These are phyloP conservation scores for Pammene aurita DNA, from an alignment of 2,888 invertebrate genomes.

Conservation along the genomic window DNA sequence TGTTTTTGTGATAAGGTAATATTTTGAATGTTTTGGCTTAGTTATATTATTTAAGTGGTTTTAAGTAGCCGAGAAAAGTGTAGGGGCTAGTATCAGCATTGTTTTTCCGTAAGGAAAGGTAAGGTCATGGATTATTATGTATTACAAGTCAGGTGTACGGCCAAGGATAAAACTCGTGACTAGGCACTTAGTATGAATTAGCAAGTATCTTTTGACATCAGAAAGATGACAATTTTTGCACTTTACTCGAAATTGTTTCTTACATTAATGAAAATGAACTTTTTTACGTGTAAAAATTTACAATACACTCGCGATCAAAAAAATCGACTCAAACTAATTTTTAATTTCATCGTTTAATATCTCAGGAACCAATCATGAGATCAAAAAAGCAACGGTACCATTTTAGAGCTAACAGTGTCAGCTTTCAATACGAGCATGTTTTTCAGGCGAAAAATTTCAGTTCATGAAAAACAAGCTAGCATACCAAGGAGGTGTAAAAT, in stretches of 20 bases:
- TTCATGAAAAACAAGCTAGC: too few species aligned
- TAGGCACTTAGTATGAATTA: constrained; percentile 17
- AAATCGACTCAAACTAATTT: too few species aligned
- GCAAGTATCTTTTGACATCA: constrained; percentile 8
- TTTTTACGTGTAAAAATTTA: background rate
- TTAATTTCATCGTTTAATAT: too few species aligned
- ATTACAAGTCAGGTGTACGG: constrained; percentile 25
- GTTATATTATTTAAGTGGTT: constrained; percentile 9
- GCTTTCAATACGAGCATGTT: too few species aligned
- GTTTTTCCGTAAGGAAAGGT: constrained; percentile 12
- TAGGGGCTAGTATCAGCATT: background rate
- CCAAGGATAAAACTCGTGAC: constrained; percentile 32
- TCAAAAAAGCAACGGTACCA: too few species aligned
- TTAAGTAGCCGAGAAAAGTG: background rate
- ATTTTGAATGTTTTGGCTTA: constrained; percentile 40
- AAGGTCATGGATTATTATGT: constrained; percentile 28
- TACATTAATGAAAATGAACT: background rate
- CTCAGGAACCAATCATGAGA: too few species aligned
- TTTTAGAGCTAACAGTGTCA: too few species aligned
- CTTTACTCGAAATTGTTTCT: background rate
- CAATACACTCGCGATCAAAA: too few species aligned
- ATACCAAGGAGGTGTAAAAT: too few species aligned
- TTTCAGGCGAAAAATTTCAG: too few species aligned
- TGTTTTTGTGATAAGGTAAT: constrained; percentile 47
- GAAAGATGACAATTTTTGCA: background rate